Evolutionary conservation across 35 echinoderm and acorn worm species (phyloP).

Genomic region (Eucidaris tribuloides): DNA sequence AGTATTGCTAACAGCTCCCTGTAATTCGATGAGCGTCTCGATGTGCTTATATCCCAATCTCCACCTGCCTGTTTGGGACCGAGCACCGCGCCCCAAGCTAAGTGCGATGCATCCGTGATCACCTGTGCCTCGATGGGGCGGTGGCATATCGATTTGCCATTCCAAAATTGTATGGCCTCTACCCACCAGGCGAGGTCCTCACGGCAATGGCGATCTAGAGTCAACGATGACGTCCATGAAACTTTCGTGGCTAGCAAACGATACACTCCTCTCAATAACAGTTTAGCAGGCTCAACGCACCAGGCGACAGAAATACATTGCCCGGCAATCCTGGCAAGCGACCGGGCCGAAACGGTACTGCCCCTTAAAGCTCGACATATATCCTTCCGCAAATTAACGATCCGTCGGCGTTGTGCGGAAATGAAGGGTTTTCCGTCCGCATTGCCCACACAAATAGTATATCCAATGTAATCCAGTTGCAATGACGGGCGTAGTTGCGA

Average conservation of each 20-base stretch:
- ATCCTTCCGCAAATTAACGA: neutral
- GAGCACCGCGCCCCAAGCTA: conserved; percentile 31
- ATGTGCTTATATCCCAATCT: conserved; percentile 42
- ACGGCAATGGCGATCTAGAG: conserved; percentile 10
- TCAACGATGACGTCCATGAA: conserved; percentile 14
- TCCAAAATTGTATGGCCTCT: conserved; percentile 32
- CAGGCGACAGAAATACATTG: conserved; percentile 50
- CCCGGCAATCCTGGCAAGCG: conserved; percentile 49
- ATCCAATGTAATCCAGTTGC: neutral
- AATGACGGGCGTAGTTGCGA: neutral
- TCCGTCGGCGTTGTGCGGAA: neutral
- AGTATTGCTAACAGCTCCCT: conserved; percentile 53
- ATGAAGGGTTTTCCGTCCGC: neutral
- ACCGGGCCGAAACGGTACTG: neutral
- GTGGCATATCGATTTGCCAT: neutral
- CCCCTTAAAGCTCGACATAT: neutral
- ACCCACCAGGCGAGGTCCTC: conserved; percentile 40
- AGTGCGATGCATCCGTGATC: conserved; percentile 32
- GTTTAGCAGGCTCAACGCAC: conserved; percentile 40
- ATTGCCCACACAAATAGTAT: neutral
- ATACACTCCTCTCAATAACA: conserved; percentile 44
- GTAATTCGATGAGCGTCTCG: conserved; percentile 43
- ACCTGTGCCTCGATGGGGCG: conserved; percentile 18
- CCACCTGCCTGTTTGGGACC: conserved; percentile 1
- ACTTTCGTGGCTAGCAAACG: conserved; percentile 29